Evolutionary conservation across 1,140 invertebrate species (phyloP).

Genomic region (Pinna nobilis): DNA sequence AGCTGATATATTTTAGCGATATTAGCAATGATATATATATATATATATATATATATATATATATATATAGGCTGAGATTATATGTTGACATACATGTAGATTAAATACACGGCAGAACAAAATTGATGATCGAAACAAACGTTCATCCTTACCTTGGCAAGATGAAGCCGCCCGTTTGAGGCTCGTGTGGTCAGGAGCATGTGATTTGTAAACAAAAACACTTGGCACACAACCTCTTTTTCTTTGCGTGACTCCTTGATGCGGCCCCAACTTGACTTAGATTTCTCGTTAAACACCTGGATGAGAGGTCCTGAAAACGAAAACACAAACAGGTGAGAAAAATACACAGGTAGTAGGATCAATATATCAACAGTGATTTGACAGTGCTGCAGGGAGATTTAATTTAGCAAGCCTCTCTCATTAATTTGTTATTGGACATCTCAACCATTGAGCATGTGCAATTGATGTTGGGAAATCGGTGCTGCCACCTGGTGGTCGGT

Average conservation of each 20-base stretch:
- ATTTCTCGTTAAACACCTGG: conserved; percentile 82
- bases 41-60: no score
- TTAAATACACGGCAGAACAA: no score
- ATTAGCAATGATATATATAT: no score
- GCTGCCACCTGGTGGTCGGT: conserved; percentile 42
- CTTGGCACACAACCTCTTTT: conserved; percentile 85
- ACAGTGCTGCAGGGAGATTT: neutral
- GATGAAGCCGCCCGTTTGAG: conserved; percentile 89
- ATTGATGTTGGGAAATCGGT: conserved; percentile 11
- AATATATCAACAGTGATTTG: neutral
- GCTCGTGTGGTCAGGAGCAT: conserved; percentile 87
- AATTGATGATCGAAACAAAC: no score
- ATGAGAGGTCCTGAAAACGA: conserved; percentile 81
- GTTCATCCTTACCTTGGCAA: conserved; percentile 84
- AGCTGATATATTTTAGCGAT: no score
- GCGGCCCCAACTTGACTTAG: conserved; percentile 77
- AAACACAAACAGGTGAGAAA: neutral
- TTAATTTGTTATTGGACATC: neutral
- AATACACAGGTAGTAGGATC: neutral
- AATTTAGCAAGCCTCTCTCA: conserved; percentile 6
- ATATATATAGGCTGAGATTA: no score
- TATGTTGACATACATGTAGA: no score
- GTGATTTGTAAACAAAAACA: conserved; percentile 93
- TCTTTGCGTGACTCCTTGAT: conserved; percentile 77
- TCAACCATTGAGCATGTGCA: conserved; percentile 41